These are phyloP conservation scores for Hepsetus odoe DNA, from an alignment of 2,113 vertebrate genomes.

Conservation along the genomic window DNA sequence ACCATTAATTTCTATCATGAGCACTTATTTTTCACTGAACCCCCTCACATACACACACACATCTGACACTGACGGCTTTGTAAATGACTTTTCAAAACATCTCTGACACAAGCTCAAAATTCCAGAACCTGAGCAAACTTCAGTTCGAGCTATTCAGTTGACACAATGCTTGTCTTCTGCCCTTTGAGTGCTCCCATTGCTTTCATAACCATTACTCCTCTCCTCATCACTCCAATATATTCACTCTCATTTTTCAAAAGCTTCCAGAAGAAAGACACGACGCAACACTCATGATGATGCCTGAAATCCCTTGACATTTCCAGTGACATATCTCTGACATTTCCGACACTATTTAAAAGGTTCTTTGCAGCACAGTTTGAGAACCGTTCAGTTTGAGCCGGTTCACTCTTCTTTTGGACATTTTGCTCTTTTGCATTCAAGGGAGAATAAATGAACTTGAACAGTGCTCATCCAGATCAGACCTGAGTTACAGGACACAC, in stretches of 20 bases:
- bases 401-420: not conserved
- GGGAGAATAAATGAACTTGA: not conserved
- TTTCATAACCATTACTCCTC: not conserved
- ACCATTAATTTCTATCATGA: too few relatives aligned
- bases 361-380: not conserved
- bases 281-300: slow-evolving; percentile 5
- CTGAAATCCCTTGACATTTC: slow-evolving; percentile 6
- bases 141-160: not conserved
- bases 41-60: too few relatives aligned
- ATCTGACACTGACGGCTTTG: not conserved
- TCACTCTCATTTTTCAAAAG: not conserved
- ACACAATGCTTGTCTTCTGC: not conserved
- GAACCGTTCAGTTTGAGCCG: not conserved
- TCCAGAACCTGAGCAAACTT: not conserved
- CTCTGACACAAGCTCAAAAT: not conserved
- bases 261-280: not conserved
- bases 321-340: slow-evolving; percentile 1
- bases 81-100: not conserved
- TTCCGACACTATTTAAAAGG: slow-evolving; percentile 5
- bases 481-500: not conserved
- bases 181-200: not conserved
- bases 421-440: not conserved
- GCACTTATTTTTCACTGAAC: too few relatives aligned
- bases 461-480: not conserved
- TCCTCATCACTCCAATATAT: not conserved